Base-by-base conservation (phyloP, 2,113 vertebrate genomes). In the Rhodinocichla rosea region DNA sequence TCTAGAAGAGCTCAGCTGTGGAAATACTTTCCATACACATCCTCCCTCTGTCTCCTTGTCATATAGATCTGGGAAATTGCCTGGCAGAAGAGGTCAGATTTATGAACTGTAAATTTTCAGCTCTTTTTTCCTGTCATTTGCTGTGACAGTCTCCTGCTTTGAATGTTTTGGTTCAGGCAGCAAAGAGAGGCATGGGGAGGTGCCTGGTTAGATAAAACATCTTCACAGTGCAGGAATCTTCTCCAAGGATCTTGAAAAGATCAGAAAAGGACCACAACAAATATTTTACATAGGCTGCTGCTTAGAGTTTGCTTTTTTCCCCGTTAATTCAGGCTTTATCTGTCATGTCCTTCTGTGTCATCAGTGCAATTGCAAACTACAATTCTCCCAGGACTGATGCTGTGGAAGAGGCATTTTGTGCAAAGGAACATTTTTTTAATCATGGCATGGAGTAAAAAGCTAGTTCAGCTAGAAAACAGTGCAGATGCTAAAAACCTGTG, bases 31-130 rank as follows among this genome's bases (percentile, higher is more conserved):
- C 59, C 75, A 70, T 40, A 84, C 69, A 75, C 6, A 2, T 52
- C 63, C 67, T 91, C 39, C 47, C 37, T 87, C 55, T 47, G 49
- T 50, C 63, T 80, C 63, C 33, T 52, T 77, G 64, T 81, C 87
- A 83, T 49, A 78, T 52, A 42, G 88, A 93, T 78, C 52, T 89
- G 69, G 55, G 49, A 96, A 88, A 92, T 11, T 90, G 76, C 68
- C 53, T 60, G 52, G 64, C 45, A 94, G 59, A 89, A 79, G 76
- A 77, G 79, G 90, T 95, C 93, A 90, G 39, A 75, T 70, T 90
- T 95, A 93, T 42, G 92, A 96, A 93, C 92, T 83, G 68, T 60
- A 81, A 78, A 81, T 90, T 68, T 78, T 87, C 71, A 83, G 20
- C 45, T 80, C 55, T 77, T 83, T 56, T 77, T 55, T 92, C 78